Conservation (phyloP, 2,888 invertebrate genomes). For the Xestia xanthographa region DNA sequence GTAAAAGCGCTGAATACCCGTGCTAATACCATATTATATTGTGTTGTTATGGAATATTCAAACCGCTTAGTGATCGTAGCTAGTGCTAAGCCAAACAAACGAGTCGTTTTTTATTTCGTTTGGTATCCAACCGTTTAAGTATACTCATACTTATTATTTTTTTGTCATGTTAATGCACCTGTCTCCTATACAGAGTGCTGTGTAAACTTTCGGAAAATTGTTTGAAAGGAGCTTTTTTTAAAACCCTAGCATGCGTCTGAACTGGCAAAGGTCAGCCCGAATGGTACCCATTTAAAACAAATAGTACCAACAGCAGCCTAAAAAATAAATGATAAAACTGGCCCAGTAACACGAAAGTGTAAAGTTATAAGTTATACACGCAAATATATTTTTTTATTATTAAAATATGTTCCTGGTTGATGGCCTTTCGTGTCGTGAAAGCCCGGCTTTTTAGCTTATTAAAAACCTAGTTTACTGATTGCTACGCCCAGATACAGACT, state of each 20-base stretch:
- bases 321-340: constrained; percentile 12
- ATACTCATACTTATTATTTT: not conserved
- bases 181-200: not conserved
- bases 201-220: not conserved
- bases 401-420: constrained; percentile 14
- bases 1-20: not conserved
- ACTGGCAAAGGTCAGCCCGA: not conserved
- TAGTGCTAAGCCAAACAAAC: not conserved
- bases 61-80: not conserved
- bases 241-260: constrained; percentile 1
- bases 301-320: not conserved
- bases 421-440: constrained; percentile 34
- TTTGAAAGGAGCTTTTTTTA: constrained; percentile 13
- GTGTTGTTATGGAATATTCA: not conserved
- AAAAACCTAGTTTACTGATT: constrained; percentile 10
- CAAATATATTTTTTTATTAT: constrained; percentile 24
- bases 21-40: not conserved
- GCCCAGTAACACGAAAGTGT: constrained; percentile 20
- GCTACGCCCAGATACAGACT: constrained; percentile 34
- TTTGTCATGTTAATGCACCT: not conserved
- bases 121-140: not conserved
- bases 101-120: not conserved
- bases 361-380: constrained; percentile 50
- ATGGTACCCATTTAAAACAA: not conserved
- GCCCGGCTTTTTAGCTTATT: constrained; percentile 9